These are phyloP conservation scores for Muricea muricata DNA, from an alignment of 92 coral and sea anemone genomes.

Conservation along the genomic window DNA sequence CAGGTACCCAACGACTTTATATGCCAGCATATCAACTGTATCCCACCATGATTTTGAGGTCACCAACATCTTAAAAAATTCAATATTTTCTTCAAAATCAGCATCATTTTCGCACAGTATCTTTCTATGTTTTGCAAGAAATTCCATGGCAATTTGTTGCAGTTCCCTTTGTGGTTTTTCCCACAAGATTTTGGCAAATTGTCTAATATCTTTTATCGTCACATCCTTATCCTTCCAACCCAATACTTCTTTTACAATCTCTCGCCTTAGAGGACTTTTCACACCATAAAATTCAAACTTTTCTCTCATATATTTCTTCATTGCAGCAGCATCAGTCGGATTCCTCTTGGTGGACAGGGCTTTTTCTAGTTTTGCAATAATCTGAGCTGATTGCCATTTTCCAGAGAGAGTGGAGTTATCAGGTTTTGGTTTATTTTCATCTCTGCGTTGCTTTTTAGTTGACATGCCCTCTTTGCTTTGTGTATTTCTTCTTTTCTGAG, in stretches of 20 bases:
- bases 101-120: conserved; percentile 49
- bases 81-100: conserved; percentile 82
- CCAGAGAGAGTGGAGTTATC: not conserved
- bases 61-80: conserved; percentile 66
- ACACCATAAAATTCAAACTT: conserved; percentile 91
- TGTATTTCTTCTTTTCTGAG: not conserved
- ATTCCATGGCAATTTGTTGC: conserved; percentile 80
- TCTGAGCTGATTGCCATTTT: not conserved
- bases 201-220: conserved; percentile 55
- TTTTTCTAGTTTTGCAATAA: conserved; percentile 5
- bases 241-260: conserved; percentile 70
- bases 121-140: conserved; percentile 75
- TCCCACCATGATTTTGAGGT: conserved; percentile 98
- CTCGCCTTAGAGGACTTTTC: conserved; percentile 72
- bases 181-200: conserved; percentile 78
- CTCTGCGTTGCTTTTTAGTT: not conserved
- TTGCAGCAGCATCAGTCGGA: conserved; percentile 62
- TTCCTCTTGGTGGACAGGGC: conserved; percentile 55
- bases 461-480: not conserved
- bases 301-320: conserved; percentile 95
- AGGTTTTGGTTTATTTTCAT: not conserved
- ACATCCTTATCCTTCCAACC: conserved; percentile 46
- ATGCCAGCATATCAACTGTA: conserved; percentile 81
- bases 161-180: conserved; percentile 85
- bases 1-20: conserved; percentile 72